Base-by-base conservation (phyloP, 2,888 invertebrate species). In the Diabrotica balteata region DNA sequence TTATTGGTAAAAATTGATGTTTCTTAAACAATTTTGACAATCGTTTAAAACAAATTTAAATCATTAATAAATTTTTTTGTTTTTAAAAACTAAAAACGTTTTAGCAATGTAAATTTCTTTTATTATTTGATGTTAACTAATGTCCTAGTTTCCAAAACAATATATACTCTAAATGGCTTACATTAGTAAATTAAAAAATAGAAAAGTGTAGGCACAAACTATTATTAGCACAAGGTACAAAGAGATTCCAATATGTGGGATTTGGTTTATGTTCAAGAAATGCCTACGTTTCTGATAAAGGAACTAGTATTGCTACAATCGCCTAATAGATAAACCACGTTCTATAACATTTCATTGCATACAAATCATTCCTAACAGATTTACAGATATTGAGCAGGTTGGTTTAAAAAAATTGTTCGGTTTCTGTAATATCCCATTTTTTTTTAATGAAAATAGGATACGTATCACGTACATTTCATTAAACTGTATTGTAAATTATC, bases 211-310 rank as follows among this genome's bases (percentile, higher is more conserved):
- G 65, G 55, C 59, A 66, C 54, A 59, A 66, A 59, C 62, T 59
- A n/a, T 53, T 66, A 55, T 69, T 66, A 63, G 54, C 62, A 51
- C 63, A 69, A 59, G 50, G 54, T 69, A 65, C 51, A 63, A 59
- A 63, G 47, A 62, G 69, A 66, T 66, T 66, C 63, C 54, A 69
- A 46, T 59, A 59, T 66, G 66, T 69, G 69, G 68, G 68, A 61
- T 54, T 59, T 68, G 57, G 62, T 68, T 68, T 68, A 68, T 68
- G 65, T 65, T 55, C 55, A 11, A 55, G 55, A 55, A 68, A 58
- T 65, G 53, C 53, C 62, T 55, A 55, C 55, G 55, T 55, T 53
- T 53, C 51, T 65, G 68, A 68, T 68, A 65, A 68, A 60, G 62
- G 58, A 53, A 65, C 54, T 68, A 46, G n/a, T 68, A 46, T 7